phyloP scores from a whole-genome alignment of 2,888 invertebrate species.

The Argyresthia goedartella region DNA sequence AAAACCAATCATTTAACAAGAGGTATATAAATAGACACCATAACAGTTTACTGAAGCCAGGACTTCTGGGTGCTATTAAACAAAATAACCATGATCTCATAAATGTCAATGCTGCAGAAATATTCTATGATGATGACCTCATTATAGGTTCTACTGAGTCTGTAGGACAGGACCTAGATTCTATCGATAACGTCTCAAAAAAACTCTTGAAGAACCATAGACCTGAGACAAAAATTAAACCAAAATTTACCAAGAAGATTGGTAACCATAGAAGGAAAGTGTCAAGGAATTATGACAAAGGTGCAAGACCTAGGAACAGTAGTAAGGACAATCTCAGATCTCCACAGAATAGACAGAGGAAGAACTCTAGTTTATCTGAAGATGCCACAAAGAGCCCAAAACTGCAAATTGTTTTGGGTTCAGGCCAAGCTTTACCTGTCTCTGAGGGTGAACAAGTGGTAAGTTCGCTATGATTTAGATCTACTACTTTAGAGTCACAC shows the following conservation, averaged over 20 bases:
- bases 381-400: conserved; percentile 51
- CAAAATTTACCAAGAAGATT: conserved; percentile 39
- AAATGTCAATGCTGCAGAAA: conserved; percentile 33
- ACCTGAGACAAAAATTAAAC: conserved; percentile 19
- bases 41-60: conserved; percentile 27
- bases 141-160: conserved; percentile 47
- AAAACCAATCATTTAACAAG: conserved; percentile 29
- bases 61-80: conserved; percentile 14
- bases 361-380: conserved; percentile 44
- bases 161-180: conserved; percentile 37
- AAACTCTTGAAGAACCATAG: conserved; percentile 31
- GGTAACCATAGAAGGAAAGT: conserved; percentile 59
- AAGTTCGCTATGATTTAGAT: conserved; percentile 17
- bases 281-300: conserved; percentile 36
- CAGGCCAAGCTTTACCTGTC: conserved; percentile 65
- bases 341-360: conserved; percentile 36
- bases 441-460: conserved; percentile 74
- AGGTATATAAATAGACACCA: conserved; percentile 27
- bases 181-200: conserved; percentile 29
- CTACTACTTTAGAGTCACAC: too few species aligned
- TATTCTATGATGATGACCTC: conserved; percentile 51
- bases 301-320: conserved; percentile 22
- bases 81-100: conserved; percentile 10
- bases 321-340: conserved; percentile 43
- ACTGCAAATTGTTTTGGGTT: conserved; percentile 63